Percentiles rank a stretch among this genome's conserved stretches.
phyloP scores from a whole-genome alignment of 2,113 vertebrate genomes.

The Otocyon megalotis region DNA sequence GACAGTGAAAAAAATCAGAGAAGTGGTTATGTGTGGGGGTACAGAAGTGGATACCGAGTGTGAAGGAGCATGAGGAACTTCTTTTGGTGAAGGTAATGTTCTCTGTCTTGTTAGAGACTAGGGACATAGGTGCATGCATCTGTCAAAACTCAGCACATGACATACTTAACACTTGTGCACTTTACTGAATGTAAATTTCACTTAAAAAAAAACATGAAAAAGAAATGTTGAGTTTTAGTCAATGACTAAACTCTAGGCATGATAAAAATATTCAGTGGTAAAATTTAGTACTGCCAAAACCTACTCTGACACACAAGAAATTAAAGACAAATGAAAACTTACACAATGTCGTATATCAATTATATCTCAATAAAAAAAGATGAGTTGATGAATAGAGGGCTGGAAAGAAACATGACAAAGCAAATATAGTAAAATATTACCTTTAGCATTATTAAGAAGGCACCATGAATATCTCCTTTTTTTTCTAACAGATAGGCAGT shows the following conservation, averaged over 20 bases:
- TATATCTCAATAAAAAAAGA: neutral
- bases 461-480: constrained; percentile 94
- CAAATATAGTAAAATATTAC: constrained; percentile 81
- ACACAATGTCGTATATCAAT: neutral
- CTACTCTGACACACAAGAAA: constrained; percentile 36
- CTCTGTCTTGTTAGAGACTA: neutral
- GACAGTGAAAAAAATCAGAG: neutral
- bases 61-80: neutral
- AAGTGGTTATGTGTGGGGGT: neutral
- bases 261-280: constrained; percentile 56
- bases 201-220: neutral
- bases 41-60: neutral
- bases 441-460: constrained; percentile 95
- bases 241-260: neutral
- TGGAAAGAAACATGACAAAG: neutral
- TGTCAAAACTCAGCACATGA: constrained; percentile 29
- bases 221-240: neutral
- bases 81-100: neutral
- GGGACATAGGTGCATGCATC: neutral
- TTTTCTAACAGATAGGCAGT: constrained; percentile 95
- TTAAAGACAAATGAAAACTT: constrained; percentile 23
- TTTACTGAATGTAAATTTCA: constrained; percentile 11
- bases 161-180: neutral
- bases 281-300: neutral
- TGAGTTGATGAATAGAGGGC: neutral